Base-by-base conservation (phyloP, 1,140 invertebrate genomes). In the Drosophila simulans region DNA sequence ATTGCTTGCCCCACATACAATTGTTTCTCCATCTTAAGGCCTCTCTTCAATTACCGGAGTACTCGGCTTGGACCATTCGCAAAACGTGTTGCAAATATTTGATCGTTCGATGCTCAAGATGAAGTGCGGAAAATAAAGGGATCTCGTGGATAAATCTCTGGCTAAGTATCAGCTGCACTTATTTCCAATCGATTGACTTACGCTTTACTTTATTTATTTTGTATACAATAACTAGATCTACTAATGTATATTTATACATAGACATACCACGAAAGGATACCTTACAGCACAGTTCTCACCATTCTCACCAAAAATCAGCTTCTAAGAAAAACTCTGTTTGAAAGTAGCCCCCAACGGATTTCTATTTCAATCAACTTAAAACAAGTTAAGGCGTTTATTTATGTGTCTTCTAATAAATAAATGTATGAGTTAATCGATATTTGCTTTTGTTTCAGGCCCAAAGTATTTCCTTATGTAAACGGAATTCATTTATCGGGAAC, bases 1-100 rank as follows among this genome's bases (percentile, higher is more conserved):
- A 88, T 88, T 80, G 51, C 53, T 55, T 54, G 52, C 51, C 49
- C 71, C 84, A 88, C 79, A 57, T 83, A 52, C 83, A 89, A 88
- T 88, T 88, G 82, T 88, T 76, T 78, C 66, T 15, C 31, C 59
- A 40, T 35, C 53, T 53, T 51, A 20, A 34, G 35, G 43, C 8
- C 31, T 43, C 45, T 57, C 75, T 77, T 77, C 77, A 85, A 80
- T 85, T 80, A 70, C 58, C 37, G 43, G 40, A 52, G 54, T 53
- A 53, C 39, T 46, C 20, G 46, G 27, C 20, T 17, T 42, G 42
- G 15, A 35, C 40, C 72, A 68, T 76, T 76, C 13, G 62, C 46
- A 34, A 40, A 71, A 63, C 45, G 55, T 70, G 68, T 64, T 68
- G 59, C 64, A 52, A 69, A 56, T 63, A 34, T 42, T 70, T 51